Evolutionary conservation across 2,888 invertebrate species (phyloP), one percentile per base, ranked within the genome.

Genomic region (Cheilosia variabilis): DNA sequence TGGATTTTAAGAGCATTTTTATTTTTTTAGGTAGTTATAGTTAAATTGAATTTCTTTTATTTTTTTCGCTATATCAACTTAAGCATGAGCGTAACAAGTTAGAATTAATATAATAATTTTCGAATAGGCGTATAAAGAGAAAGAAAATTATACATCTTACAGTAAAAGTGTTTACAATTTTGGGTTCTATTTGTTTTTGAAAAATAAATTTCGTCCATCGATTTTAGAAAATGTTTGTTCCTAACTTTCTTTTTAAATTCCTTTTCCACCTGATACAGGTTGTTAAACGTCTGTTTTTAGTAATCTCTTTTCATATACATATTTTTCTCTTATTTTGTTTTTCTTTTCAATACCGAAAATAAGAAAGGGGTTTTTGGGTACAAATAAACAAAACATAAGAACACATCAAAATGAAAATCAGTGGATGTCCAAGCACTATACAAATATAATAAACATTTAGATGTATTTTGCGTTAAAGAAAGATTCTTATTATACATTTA

Each of bases 261-360:
- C 72, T 78, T 83, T 83, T 86, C 52, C 72, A 86, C 86, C 86
- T 86, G 80, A 86, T 86, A 86, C 86, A 86, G 86, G 86, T 81
- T 86, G 86, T 77, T 86, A 72, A 65, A 71, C 53, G 43, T 62
- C 37, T 72, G 45, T 52, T 58, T 58, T 53, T 53, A 37, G 53
- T 43, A 41, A 43, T 45, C 45, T 71, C 63, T 55, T 66, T 86
- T 47, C 66, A 84, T 37, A 37, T 37, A 37, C 37, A 47, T 65
- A n/a, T 63, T 52, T 69, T 58, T 47, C 41, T 17, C n/a, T 55
- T 62, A n/a, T 37, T 62, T 50, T 43, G 19, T 63, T 62, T 60
- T 34, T 27, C 27, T 47, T 53, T 31, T 17, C 47, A 81, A 75
- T 19, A 63, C n/a, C 24, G 24, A 24, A 50, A 58, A 27, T 15